phyloP scores from a whole-genome alignment of 2,113 vertebrate species.

The Emydocephalus ijimae region DNA sequence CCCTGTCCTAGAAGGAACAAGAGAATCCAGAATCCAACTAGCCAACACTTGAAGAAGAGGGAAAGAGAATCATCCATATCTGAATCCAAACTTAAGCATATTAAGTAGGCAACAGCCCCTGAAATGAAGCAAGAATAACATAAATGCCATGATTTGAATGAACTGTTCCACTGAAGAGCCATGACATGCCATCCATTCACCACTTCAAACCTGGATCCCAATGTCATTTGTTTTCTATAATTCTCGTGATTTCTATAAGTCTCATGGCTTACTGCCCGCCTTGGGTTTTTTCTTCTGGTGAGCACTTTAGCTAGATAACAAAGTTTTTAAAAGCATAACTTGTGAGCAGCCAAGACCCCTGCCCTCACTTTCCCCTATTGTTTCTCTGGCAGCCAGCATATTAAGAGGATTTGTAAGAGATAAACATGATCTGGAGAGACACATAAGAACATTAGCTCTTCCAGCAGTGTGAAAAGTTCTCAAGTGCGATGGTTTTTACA shows the following conservation, averaged over 20 bases:
- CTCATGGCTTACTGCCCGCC: not conserved
- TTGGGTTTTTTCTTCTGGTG: no score
- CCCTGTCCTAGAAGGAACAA: not conserved
- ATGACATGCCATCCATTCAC: not conserved
- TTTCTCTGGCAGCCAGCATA: no score
- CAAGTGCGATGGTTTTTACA: not conserved
- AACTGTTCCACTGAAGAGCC: not conserved
- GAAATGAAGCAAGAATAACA: not conserved
- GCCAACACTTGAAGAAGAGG: not conserved
- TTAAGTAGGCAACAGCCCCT: not conserved
- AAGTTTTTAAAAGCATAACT: not conserved
- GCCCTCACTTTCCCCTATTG: not conserved
- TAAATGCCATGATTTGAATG: not conserved
- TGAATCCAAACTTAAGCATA: not conserved
- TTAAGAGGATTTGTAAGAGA: not conserved
- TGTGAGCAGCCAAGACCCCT: not conserved
- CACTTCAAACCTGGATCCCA: not conserved
- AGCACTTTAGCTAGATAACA: not conserved
- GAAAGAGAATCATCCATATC: not conserved
- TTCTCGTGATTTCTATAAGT: not conserved
- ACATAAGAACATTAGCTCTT: not conserved
- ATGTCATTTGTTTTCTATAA: not conserved
- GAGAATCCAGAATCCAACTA: not conserved
- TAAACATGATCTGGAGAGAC: no score
- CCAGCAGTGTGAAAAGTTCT: no score